Base-by-base conservation (phyloP, 2,113 vertebrate species). In the Apaloderma vittatum region DNA sequence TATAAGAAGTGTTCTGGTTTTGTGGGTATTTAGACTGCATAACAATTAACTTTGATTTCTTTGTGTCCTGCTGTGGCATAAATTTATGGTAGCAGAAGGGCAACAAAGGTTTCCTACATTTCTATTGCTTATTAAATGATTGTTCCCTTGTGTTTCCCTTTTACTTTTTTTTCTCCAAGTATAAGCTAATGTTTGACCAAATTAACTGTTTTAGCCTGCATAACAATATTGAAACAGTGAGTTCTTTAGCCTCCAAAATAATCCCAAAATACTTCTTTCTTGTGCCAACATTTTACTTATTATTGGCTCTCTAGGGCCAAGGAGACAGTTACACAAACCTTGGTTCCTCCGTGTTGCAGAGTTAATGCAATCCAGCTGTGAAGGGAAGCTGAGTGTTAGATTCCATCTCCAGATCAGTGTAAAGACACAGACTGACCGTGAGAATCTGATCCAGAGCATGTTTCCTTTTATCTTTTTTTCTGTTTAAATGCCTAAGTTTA, bases 21-120 rank as follows among this genome's bases (percentile, higher is more conserved):
- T 91, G 6, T 67, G 29, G 3, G 14, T 65, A 79, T 76, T 96
- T 76, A 29, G 15, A 57, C 29, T 29, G 29, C 30, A 45, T 29
- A 82, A 79, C 34, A 45, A 21, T 37, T 81, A 76, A 77, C 91
- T 95, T 85, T 91, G 2, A 83, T 70, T 95, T 91, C 59, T 87
- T 71, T 87, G 20, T 76, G 27, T 71, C 73, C 80, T 87, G 40
- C 52, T 87, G 49, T 85, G 65, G 17, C 51, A 84, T 43, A 58
- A 78, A 78, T 89, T 86, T 91, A 62, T 36, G 4, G 45, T 30
- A 82, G 52, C n/a, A 90, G 51, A 68, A 89, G 24, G 36, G 61
- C 48, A 91, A 21, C 24, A 71, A 80, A 68, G 10, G 9, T 54
- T 92, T 79, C n/a, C n/a, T 46, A 30, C 18, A 18, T 2, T 70